Evolutionary conservation across 2,888 invertebrate genomes (phyloP).

Genomic region (Spodoptera littoralis): DNA sequence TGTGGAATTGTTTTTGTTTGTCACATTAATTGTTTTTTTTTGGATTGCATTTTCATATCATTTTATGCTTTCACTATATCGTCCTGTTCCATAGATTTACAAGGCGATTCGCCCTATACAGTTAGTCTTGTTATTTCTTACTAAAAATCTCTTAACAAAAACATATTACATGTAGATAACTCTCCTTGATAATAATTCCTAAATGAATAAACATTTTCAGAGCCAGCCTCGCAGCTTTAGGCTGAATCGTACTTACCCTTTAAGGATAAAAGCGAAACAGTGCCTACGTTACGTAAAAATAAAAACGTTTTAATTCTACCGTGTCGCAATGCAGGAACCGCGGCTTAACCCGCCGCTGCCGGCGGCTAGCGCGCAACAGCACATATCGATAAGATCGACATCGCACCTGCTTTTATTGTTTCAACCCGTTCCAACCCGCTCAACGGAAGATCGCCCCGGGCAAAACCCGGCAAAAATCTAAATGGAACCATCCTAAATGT

Average conservation of each 20-base stretch:
- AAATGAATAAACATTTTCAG: neutral
- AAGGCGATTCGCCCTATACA: no score
- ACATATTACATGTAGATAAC: no score
- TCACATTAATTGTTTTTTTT: neutral
- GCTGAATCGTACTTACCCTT: slow-evolving; percentile 2
- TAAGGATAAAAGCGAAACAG: slow-evolving; percentile 44
- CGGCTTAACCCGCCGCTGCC: slow-evolving; percentile 69
- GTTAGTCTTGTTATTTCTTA: no score
- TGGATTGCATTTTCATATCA: neutral
- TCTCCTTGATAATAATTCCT: no score
- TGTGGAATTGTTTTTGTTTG: neutral
- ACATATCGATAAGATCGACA: slow-evolving; percentile 81
- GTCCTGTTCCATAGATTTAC: no score
- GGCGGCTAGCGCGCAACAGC: slow-evolving; percentile 75
- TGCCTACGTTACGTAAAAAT: slow-evolving; percentile 46
- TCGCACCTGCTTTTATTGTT: slow-evolving; percentile 79
- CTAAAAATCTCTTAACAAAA: no score
- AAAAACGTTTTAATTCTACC: slow-evolving; percentile 56
- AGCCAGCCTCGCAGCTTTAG: neutral
- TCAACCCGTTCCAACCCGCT: slow-evolving; percentile 65
- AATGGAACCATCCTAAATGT: slow-evolving; percentile 71
- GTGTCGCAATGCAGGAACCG: slow-evolving; percentile 65
- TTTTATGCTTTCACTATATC: neutral
- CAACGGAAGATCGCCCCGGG: slow-evolving; percentile 63
- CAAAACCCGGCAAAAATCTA: slow-evolving; percentile 66